Evolutionary conservation across 2,113 vertebrate genomes (phyloP).

Genomic region (Panurus biarmicus): DNA sequence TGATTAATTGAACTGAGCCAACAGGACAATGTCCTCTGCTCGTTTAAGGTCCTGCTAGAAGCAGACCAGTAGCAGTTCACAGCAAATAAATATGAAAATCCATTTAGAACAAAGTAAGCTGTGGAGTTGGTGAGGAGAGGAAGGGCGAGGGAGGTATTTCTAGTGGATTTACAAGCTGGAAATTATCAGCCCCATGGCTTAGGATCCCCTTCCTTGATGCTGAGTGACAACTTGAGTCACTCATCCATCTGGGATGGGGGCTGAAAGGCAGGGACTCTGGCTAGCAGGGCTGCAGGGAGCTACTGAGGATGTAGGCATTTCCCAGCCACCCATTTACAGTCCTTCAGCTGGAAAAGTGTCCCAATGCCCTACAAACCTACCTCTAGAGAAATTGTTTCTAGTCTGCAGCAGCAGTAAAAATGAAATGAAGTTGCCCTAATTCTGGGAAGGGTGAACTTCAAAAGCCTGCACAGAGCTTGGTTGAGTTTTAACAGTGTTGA

Average conservation of each 20-base stretch:
- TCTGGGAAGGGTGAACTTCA: neutral
- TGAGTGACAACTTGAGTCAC: neutral
- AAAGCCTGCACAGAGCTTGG: fast-evolving
- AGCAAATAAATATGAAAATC: neutral
- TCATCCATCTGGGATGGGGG: neutral
- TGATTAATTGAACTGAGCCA: neutral
- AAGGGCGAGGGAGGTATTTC: neutral
- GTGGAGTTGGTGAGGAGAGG: neutral
- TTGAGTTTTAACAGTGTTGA: neutral
- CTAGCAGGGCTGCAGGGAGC: neutral
- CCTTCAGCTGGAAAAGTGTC: neutral
- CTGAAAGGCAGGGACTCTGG: neutral
- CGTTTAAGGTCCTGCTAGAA: neutral
- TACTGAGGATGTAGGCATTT: neutral
- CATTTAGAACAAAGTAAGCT: neutral
- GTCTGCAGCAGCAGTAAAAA: neutral
- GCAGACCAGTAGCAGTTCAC: neutral
- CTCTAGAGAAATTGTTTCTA: neutral
- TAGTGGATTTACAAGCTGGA: neutral
- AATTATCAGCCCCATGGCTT: neutral
- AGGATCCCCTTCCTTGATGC: neutral
- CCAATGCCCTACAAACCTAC: neutral
- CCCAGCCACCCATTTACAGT: neutral
- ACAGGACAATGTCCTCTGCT: neutral
- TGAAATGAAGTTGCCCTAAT: neutral